A percentile compares a stretch with the other conserved stretches of the same genome.
Conservation (phyloP, 2,888 invertebrate genomes). For the Drosophila quinaria region DNA sequence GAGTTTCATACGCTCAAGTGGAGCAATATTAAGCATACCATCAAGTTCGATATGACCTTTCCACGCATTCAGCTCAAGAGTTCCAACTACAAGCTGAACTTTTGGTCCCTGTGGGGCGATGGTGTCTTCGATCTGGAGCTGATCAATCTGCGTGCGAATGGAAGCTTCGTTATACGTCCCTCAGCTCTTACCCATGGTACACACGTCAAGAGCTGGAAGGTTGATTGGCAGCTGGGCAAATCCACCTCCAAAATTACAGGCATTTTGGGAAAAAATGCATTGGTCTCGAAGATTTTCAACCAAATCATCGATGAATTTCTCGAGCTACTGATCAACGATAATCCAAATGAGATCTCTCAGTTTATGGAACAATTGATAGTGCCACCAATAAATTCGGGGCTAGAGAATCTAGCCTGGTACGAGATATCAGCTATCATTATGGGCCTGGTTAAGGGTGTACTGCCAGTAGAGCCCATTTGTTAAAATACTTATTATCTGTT, state of each 20-base stretch:
- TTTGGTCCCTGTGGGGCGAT: conserved; percentile 64
- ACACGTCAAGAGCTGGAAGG: conserved; percentile 66
- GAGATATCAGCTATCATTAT: conserved; percentile 70
- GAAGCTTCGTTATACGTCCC: conserved; percentile 76
- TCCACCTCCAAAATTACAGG: conserved; percentile 71
- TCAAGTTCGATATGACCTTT: conserved; percentile 79
- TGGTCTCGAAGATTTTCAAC: conserved; percentile 66
- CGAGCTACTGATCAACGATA: conserved; percentile 70
- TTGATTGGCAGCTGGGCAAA: conserved; percentile 63
- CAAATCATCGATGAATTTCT: conserved; percentile 70
- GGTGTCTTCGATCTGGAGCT: conserved; percentile 68
- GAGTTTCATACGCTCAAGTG: conserved; percentile 73
- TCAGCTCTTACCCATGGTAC: conserved; percentile 49
- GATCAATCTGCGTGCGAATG: conserved; percentile 66
- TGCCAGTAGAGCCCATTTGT: conserved; percentile 71
- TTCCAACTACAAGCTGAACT: conserved; percentile 70
- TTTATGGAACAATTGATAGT: conserved; percentile 67
- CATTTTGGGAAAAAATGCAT: conserved; percentile 59
- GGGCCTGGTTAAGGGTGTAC: conserved; percentile 63
- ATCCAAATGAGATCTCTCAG: conserved; percentile 61
- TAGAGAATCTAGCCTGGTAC: conserved; percentile 66
- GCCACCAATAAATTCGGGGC: conserved; percentile 56
- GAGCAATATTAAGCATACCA: conserved; percentile 68
- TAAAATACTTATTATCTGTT: conserved; percentile 9
- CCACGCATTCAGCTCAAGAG: conserved; percentile 63